Evolutionary conservation across 1,140 invertebrate species (phyloP), one percentile per base, ranked within the genome.

Genomic region (Lithobius niger): DNA sequence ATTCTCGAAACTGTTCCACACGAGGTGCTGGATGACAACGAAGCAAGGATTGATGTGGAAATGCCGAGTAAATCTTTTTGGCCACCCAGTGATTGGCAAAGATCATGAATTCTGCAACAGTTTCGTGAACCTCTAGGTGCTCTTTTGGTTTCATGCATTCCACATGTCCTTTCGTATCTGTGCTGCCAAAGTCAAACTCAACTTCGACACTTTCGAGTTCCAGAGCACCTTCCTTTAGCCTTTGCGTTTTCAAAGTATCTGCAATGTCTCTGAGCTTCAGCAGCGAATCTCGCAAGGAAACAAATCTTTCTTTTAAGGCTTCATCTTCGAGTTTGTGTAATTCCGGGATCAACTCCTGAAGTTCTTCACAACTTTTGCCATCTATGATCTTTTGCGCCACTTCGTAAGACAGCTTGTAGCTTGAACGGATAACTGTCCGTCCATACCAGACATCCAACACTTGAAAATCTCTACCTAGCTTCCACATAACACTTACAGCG

Each of bases 41-140:
- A 4, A 73, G 55, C 25, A 71, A 58, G 45, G 69, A 54, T 54
- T 66, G 62, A 21, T 63, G 62, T 13, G 68, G 67, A 57, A 62
- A 71, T 16, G 44, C 52, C 50, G 69, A 61, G 49, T 58, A 54
- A 43, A 72, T 70, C 55, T 69, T 71, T 57, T 67, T 67, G 18
- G 74, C 74, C 18, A 72, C 72, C 40, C 70, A 71, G 24, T 73
- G 66, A 62, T 76, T 76, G 4, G 73, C 73, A 45, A 75, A 64
- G 59, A 76, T 72, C 74, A 76, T 76, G 56, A 70, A 74, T 62
- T 76, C 74, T 43, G 74, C 73, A 16, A 76, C 72, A 64, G 71
- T 74, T 27, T 72, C 70, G 57, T 71, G 69, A 26, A 72, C 61
- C 56, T 68, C 66, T 43, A 71, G 54, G 48, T 65, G 64, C 68